phyloP scores from a whole-genome alignment of 1,140 invertebrate genomes.

The Drosophila ananassae region DNA sequence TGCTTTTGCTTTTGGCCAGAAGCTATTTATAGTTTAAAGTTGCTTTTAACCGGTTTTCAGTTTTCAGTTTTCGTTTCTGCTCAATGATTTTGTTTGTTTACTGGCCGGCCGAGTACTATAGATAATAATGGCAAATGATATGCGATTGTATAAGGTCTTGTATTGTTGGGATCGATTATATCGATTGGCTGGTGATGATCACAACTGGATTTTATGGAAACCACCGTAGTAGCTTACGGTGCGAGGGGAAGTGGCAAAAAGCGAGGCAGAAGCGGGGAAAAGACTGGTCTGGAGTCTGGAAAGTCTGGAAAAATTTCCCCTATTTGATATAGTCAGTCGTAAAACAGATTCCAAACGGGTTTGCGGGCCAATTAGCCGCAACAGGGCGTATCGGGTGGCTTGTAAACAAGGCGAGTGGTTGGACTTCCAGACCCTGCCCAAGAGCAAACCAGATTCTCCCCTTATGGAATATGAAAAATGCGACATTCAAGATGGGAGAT shows the following conservation, averaged over 20 bases:
- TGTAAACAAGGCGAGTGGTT: conserved; percentile 28
- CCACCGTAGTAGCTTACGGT: background rate
- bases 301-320: conserved; percentile 20
- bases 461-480: conserved; percentile 15
- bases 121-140: conserved; percentile 38
- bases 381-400: conserved; percentile 39
- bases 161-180: conserved; percentile 20
- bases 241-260: background rate
- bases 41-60: conserved; percentile 65
- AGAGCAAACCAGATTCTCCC: conserved; percentile 25
- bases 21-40: conserved; percentile 61
- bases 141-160: conserved; percentile 11
- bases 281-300: background rate
- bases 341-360: conserved; percentile 32
- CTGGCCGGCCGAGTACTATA: conserved; percentile 17
- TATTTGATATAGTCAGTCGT: conserved; percentile 6
- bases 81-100: conserved; percentile 49
- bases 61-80: conserved; percentile 21
- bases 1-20: conserved; percentile 20
- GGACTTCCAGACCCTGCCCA: background rate
- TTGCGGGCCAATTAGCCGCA: conserved; percentile 46
- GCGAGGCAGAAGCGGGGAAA: background rate
- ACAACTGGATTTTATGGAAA: conserved; percentile 2
- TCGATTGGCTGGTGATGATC: conserved; percentile 7
- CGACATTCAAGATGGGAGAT: conserved; percentile 2